phyloP scores from a whole-genome alignment of 1,140 invertebrate species.

The Drosophila suzukii region DNA sequence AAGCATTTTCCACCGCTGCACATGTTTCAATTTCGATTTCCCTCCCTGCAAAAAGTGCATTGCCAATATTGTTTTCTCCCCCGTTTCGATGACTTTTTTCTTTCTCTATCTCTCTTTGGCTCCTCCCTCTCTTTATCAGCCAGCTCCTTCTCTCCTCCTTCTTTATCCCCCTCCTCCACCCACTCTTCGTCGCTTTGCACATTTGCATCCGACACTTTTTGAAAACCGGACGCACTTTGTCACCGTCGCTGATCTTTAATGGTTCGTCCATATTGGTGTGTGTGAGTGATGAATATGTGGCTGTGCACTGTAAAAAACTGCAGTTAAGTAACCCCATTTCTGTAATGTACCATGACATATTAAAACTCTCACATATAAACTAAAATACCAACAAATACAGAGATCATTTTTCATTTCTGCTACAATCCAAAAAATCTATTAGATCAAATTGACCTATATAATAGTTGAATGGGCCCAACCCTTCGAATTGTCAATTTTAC shows the following conservation, averaged over 20 bases:
- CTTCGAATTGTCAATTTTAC: no score
- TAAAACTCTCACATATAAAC: no score
- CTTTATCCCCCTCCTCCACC: neutral
- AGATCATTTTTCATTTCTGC: no score
- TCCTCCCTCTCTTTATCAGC: constrained; percentile 6
- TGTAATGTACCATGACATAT: no score
- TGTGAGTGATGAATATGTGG: constrained; percentile 55
- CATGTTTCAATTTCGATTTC: constrained; percentile 45
- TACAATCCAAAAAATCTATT: no score
- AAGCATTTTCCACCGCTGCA: constrained; percentile 32
- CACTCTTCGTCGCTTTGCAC: constrained; percentile 22
- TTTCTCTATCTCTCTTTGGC: neutral
- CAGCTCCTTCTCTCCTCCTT: neutral
- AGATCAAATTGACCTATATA: no score
- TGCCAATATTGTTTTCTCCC: constrained; percentile 61
- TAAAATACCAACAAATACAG: no score
- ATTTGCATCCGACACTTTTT: constrained; percentile 75
- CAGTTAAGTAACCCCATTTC: neutral
- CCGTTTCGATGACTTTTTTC: constrained; percentile 13
- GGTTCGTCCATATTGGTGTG: constrained; percentile 52
- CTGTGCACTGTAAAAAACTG: constrained; percentile 15
- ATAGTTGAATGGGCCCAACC: no score
- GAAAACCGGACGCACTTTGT: constrained; percentile 79
- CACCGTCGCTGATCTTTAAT: constrained; percentile 74
- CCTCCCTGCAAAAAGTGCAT: constrained; percentile 42